Evolutionary conservation across 2,797 vertebrate genomes (phyloP).

Genomic region (Melanotaenia nigrans): DNA sequence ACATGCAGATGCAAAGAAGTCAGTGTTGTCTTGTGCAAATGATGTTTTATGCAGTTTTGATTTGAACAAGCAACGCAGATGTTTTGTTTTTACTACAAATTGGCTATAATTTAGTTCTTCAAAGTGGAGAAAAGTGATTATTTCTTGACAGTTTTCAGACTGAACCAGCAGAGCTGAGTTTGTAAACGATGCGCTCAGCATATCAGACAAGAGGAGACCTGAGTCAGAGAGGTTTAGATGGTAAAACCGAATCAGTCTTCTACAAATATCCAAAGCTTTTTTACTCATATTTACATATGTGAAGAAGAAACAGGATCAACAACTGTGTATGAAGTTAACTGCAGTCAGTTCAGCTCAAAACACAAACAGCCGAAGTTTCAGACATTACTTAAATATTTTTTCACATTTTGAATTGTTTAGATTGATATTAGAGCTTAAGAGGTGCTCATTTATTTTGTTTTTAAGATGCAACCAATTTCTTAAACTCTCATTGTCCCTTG

Average conservation of each 20-base stretch:
- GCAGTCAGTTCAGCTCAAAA: neutral
- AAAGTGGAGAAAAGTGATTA: neutral
- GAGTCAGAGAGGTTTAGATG: fast-evolving
- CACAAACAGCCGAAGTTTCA: neutral
- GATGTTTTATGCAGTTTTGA: neutral
- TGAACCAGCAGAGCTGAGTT: neutral
- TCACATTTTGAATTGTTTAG: neutral
- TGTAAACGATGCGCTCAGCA: neutral
- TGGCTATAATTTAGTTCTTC: neutral
- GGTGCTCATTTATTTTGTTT: neutral
- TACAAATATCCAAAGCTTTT: neutral
- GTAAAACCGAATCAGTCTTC: neutral
- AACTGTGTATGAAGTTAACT: neutral
- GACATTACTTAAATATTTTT: neutral
- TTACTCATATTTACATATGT: neutral
- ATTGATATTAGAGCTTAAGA: neutral
- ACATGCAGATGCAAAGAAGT: neutral
- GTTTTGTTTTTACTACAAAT: neutral
- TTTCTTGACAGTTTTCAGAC: neutral
- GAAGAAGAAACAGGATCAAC: neutral
- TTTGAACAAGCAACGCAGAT: neutral
- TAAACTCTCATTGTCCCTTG: slow-evolving; percentile 3
- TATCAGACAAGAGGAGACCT: fast-evolving
- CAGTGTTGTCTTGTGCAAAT: slow-evolving; percentile 3
- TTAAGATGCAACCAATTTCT: slow-evolving; percentile 2